These are phyloP conservation scores for Chironex yamaguchii DNA, from an alignment of 30 jellyfish, hydroid and myxozoan species.

Conservation along the genomic window DNA sequence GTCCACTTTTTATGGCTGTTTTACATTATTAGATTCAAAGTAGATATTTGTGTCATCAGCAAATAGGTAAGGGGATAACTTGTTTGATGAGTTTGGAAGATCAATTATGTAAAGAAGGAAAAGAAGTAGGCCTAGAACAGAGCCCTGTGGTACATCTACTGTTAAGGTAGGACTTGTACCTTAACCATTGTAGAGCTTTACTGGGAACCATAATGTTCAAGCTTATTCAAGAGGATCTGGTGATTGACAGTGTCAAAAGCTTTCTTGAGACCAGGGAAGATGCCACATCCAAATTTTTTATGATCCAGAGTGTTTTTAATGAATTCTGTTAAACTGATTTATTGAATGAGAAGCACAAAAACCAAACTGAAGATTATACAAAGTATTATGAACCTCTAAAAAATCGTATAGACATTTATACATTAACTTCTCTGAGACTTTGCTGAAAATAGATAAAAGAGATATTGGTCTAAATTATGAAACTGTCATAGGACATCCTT, in stretches of 20 bases:
- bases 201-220: constrained; percentile 42
- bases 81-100: constrained; percentile 9
- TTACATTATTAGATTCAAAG: constrained; percentile 7
- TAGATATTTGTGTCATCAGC: constrained; percentile 62
- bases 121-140: constrained; percentile 53
- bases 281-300: constrained; percentile 34
- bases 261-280: constrained; percentile 25
- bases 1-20: neutral
- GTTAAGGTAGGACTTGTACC: constrained; percentile 45
- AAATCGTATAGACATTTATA: constrained; percentile 18
- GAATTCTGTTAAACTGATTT: no score
- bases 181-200: constrained; percentile 32
- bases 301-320: neutral
- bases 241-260: constrained; percentile 62
- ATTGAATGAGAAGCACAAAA: no score
- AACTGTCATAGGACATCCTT: constrained; percentile 45
- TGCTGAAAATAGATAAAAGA: constrained; percentile 41
- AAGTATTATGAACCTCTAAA: no score
- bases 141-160: constrained; percentile 62
- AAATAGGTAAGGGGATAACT: constrained; percentile 11
- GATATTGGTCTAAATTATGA: constrained; percentile 54
- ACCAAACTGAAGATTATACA: no score
- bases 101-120: constrained; percentile 33
- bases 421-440: constrained; percentile 17
- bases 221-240: constrained; percentile 6